phyloP scores from a whole-genome alignment of 2,888 invertebrate genomes.

The Tachina grossa region DNA sequence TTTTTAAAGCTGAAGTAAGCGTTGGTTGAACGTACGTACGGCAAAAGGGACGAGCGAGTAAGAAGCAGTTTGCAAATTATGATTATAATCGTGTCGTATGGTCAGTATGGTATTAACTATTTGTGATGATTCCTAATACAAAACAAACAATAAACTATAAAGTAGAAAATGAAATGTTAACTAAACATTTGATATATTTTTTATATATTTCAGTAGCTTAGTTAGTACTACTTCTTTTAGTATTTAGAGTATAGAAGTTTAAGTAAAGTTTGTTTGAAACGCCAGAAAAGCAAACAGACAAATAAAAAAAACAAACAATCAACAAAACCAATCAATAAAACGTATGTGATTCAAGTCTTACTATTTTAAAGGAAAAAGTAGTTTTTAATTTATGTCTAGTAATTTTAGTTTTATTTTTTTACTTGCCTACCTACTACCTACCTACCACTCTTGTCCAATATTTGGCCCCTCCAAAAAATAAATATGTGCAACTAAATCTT shows the following conservation, averaged over 20 bases:
- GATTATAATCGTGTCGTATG: constrained; percentile 28
- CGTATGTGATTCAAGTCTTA: constrained; percentile 81
- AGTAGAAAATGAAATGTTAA: constrained; percentile 27
- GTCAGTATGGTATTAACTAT: constrained; percentile 69
- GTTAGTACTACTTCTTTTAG: constrained; percentile 46
- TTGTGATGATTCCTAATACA: constrained; percentile 71
- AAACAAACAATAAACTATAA: constrained; percentile 52
- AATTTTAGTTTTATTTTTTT: constrained; percentile 31
- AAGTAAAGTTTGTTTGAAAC: constrained; percentile 38
- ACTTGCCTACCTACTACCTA: background rate
- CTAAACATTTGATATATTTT: constrained; percentile 10
- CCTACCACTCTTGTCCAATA: constrained; percentile 35
- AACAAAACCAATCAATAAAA: constrained; percentile 69
- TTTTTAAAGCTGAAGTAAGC: constrained; percentile 85
- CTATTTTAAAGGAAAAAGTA: constrained; percentile 75
- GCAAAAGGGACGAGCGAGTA: background rate
- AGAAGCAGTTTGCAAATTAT: background rate
- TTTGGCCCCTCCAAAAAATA: constrained; percentile 12
- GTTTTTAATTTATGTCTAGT: constrained; percentile 74
- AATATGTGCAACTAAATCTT: background rate
- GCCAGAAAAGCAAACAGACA: constrained; percentile 16
- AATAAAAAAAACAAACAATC: constrained; percentile 34
- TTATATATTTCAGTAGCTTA: constrained; percentile 50
- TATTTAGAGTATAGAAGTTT: constrained; percentile 14
- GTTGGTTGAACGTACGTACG: background rate